Evolutionary conservation across 2,888 invertebrate genomes (phyloP).

Genomic region (Stegana nigrithorax): DNA sequence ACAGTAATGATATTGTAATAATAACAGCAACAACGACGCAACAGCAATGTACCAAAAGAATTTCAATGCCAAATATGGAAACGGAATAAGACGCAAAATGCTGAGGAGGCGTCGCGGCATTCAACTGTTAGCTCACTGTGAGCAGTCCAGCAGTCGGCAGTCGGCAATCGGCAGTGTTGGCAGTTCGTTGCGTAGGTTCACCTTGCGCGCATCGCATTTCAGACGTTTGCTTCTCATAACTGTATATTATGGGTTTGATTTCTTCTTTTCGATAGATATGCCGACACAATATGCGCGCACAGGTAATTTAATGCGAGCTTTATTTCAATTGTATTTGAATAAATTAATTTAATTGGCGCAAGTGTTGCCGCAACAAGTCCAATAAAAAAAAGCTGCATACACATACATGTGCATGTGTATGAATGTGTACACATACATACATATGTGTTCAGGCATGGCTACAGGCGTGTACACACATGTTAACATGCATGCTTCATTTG

Average conservation of each 20-base stretch:
- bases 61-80: constrained; percentile 48
- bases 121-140: constrained; percentile 20
- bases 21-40: no score
- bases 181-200: no score
- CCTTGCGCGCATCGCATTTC: neutral
- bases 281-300: no score
- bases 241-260: no score
- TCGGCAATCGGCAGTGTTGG: neutral
- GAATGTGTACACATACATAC: no score
- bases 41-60: constrained; percentile 33
- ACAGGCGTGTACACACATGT: constrained; percentile 19
- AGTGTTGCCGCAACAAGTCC: constrained; percentile 18
- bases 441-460: no score
- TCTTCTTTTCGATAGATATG: no score
- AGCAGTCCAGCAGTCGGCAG: no score
- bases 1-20: no score
- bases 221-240: no score
- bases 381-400: no score
- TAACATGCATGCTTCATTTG: constrained; percentile 44
- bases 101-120: constrained; percentile 20
- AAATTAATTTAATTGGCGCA: constrained; percentile 46
- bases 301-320: neutral
- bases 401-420: no score
- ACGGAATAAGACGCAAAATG: neutral
- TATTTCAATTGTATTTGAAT: constrained; percentile 38